Conservation (phyloP, 2,888 invertebrate genomes). For the Orchesella flavescens region DNA sequence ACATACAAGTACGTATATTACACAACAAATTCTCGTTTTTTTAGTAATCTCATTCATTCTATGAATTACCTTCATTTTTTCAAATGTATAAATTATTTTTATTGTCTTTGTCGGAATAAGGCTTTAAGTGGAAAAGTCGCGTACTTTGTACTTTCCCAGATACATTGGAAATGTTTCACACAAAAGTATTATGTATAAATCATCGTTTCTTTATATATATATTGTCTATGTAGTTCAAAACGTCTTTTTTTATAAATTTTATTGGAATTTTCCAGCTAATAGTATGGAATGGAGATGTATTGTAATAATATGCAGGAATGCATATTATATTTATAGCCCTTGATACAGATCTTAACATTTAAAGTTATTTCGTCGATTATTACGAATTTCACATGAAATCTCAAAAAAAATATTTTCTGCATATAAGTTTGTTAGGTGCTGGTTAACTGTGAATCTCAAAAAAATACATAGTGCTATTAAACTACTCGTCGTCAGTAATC, state of each 20-base stretch:
- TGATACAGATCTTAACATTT: slow-evolving; percentile 31
- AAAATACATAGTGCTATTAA: not conserved
- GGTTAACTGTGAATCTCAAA: slow-evolving; percentile 46
- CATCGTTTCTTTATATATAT: not conserved
- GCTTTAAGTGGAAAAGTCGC: slow-evolving; percentile 42
- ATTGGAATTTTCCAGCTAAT: not conserved
- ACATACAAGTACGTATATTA: slow-evolving; percentile 2
- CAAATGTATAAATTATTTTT: slow-evolving; percentile 42
- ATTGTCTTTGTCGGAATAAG: slow-evolving; percentile 26
- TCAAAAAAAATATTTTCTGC: slow-evolving; percentile 52
- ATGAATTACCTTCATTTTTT: not conserved
- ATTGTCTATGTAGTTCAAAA: not conserved
- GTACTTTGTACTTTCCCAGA: slow-evolving; percentile 47
- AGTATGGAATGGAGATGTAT: not conserved
- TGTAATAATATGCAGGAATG: not conserved
- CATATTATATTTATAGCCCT: not conserved
- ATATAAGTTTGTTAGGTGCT: slow-evolving; percentile 52
- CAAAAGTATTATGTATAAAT: not conserved
- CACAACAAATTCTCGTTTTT: slow-evolving; percentile 5
- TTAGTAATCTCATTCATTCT: not conserved
- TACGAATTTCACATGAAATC: slow-evolving; percentile 30
- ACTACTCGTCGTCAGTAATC: slow-evolving; percentile 48
- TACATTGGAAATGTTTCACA: slow-evolving; percentile 30
- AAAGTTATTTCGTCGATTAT: slow-evolving; percentile 23
- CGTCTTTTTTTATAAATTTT: not conserved